Base-by-base conservation (phyloP, 2,113 vertebrate genomes). In the Passer domesticus region DNA sequence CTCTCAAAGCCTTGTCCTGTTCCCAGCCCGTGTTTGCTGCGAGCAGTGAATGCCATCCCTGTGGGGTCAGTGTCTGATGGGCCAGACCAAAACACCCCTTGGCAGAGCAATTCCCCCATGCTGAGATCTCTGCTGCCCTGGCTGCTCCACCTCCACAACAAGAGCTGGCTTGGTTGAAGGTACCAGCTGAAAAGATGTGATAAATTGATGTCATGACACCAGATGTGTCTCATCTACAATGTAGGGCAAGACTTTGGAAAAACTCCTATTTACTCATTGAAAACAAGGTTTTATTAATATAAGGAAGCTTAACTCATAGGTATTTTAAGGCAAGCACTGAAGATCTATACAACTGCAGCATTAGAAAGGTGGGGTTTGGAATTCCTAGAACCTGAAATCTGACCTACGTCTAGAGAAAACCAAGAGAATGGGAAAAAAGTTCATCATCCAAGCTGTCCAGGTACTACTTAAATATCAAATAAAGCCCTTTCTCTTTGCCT, bases 151-250 rank as follows among this genome's bases (percentile, higher is more conserved):
- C 31, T 49, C 43, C 72, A 46, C 37, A 27, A 11, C 8, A 41
- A 72, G 56, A 49, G 11, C n/a, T 85, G 85, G 18, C 25, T 58
- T 53, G 49, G 28, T 37, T 43, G 53, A 47, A 80, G 44, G 7
- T 23, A 25, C 0, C 0, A 75, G 43, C n/a, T 37, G 46, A 16
- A 22, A 13, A 35, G 1, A 37, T 14, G 25, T 19, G 30, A 59
- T 23, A 47, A 52, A 83, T 25, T 27, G 2, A 0, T 41, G 8
- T 18, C 7, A 0, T 21, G 41, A 19, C 15, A 44, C 4, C 15
- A 68, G 5, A 12, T 19, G 15, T 10, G 20, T 13, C 39, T 35
- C 20, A 5, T 53, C 66, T 56, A 64, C 4, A 17, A 17, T 3
- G 27, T 16, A 56, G 8, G 15, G 22, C 3, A 53, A 49, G 22